These are phyloP conservation scores for Ceratitis capitata DNA, from an alignment of 1,140 invertebrate genomes.

Conservation along the genomic window DNA sequence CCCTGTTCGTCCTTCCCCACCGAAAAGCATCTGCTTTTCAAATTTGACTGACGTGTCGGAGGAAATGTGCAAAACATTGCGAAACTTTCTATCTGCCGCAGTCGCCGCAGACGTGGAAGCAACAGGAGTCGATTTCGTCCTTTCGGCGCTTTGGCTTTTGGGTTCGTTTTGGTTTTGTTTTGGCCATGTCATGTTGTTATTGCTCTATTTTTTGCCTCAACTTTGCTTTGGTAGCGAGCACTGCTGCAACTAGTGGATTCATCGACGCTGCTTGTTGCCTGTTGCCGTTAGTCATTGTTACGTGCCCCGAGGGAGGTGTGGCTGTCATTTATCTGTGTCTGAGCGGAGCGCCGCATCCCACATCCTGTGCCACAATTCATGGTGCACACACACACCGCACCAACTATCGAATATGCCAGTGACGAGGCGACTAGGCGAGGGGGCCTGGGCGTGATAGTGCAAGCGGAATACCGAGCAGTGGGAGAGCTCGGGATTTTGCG, in stretches of 20 bases:
- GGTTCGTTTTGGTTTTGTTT: not conserved
- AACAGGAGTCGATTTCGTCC: constrained; percentile 34
- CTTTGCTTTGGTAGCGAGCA: not conserved
- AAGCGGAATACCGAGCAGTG: too few species aligned
- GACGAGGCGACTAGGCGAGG: too few species aligned
- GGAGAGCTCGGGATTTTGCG: too few species aligned
- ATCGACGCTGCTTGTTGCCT: not conserved
- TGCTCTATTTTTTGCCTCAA: not conserved
- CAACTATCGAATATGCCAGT: too few species aligned
- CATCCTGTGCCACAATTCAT: not conserved
- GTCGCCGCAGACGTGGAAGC: not conserved
- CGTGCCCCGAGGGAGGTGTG: not conserved
- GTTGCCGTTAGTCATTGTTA: not conserved
- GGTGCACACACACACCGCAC: too few species aligned
- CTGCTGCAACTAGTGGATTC: not conserved
- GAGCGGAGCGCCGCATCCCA: not conserved
- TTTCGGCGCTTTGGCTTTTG: constrained; percentile 11
- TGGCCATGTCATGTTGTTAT: not conserved
- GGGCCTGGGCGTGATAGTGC: too few species aligned
- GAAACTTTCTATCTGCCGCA: constrained; percentile 26
- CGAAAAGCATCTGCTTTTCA: not conserved
- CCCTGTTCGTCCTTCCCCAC: not conserved
- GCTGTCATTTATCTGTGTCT: constrained; percentile 2
- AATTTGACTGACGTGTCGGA: constrained; percentile 17
- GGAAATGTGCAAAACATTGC: constrained; percentile 35